Percentiles rank a stretch among this genome's conserved stretches.
Evolutionary conservation across 2,888 invertebrate species (phyloP).

Genomic region (Tolmerus cingulatus): DNA sequence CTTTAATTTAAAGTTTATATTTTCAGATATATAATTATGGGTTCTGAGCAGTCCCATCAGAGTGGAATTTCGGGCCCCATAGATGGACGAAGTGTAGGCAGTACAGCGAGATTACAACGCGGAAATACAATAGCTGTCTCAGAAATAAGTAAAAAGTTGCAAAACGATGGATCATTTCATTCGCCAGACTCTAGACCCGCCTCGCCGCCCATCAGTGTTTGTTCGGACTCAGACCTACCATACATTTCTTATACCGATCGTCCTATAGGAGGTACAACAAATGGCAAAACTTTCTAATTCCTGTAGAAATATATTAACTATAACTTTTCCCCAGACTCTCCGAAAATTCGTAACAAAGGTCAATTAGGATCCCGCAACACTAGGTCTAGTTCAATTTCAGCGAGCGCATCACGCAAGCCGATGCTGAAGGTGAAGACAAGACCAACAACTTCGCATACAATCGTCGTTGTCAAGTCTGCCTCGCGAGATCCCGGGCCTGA

Average conservation of each 20-base stretch:
- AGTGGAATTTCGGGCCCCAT: conserved; percentile 51
- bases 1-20: neutral
- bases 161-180: conserved; percentile 57
- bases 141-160: conserved; percentile 50
- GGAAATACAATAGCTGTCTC: conserved; percentile 66
- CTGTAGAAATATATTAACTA: neutral
- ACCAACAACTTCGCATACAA: conserved; percentile 71
- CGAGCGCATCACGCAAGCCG: conserved; percentile 13
- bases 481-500: conserved; percentile 69
- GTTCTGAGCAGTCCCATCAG: conserved; percentile 70
- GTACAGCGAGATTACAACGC: conserved; percentile 60
- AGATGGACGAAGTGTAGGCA: neutral
- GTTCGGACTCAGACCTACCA: conserved; percentile 87
- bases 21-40: conserved; percentile 62
- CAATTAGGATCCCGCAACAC: conserved; percentile 46
- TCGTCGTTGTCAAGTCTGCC: conserved; percentile 83
- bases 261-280: conserved; percentile 77
- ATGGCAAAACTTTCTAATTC: neutral
- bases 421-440: conserved; percentile 60
- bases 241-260: conserved; percentile 91
- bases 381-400: conserved; percentile 47
- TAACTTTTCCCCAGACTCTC: conserved; percentile 72
- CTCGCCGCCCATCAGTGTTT: conserved; percentile 87
- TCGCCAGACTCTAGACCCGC: conserved; percentile 66
- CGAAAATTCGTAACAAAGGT: conserved; percentile 74